phyloP scores from a whole-genome alignment of 1,140 invertebrate genomes.

The Lucilia cuprina region DNA sequence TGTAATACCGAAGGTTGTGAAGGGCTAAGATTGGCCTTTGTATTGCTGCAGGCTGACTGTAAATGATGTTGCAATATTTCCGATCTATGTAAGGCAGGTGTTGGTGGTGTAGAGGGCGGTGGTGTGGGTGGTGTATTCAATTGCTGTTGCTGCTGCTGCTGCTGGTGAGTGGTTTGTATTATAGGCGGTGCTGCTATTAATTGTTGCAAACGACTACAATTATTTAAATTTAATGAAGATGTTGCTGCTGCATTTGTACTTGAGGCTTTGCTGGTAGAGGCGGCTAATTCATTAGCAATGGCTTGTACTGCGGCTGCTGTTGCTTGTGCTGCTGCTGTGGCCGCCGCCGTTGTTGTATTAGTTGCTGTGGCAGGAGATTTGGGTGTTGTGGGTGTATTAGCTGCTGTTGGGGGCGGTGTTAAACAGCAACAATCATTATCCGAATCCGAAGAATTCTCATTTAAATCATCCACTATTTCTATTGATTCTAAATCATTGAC shows the following conservation, averaged over 20 bases:
- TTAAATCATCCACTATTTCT: slow-evolving; percentile 38
- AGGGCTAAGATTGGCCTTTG: no score
- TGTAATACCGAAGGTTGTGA: slow-evolving; percentile 57
- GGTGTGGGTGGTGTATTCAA: slow-evolving; percentile 45
- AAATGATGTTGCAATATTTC: slow-evolving; percentile 24
- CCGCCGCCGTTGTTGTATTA: background rate
- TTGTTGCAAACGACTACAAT: slow-evolving; percentile 58
- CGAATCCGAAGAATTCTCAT: background rate
- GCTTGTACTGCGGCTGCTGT: slow-evolving; percentile 4
- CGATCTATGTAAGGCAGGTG: slow-evolving; percentile 15
- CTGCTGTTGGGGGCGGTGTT: background rate
- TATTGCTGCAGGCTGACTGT: background rate
- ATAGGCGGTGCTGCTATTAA: slow-evolving; percentile 60
- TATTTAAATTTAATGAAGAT: slow-evolving; percentile 45
- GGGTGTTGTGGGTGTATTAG: slow-evolving; percentile 12
- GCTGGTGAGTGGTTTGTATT: slow-evolving; percentile 29
- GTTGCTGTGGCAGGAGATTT: background rate
- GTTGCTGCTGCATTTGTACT: slow-evolving; percentile 16
- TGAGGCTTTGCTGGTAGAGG: slow-evolving; percentile 5
- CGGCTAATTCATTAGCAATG: background rate
- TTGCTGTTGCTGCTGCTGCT: slow-evolving; percentile 44
- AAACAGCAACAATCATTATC: slow-evolving; percentile 35
- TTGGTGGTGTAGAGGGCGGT: slow-evolving; percentile 41
- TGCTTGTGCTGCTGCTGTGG: background rate
- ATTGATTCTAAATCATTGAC: slow-evolving; percentile 50